Evolutionary conservation across 23 tunicate genomes (phyloP).

Genomic region (Halocynthia aurantium): DNA sequence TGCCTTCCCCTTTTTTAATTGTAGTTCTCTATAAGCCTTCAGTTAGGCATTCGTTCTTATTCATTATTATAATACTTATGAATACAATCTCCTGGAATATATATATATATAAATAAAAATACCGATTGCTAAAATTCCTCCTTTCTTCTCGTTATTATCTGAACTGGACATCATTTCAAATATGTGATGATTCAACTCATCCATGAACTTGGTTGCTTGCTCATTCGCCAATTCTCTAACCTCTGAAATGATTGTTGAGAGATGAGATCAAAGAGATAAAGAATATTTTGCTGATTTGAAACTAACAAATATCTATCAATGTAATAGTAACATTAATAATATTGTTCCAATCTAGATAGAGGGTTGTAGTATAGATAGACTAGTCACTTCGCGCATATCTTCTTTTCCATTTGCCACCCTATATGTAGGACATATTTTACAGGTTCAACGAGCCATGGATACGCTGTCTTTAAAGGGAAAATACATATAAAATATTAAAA

Average conservation of each 20-base stretch:
- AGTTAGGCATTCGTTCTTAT: too few relatives aligned
- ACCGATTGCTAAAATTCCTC: conserved; percentile 85
- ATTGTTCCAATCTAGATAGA: too few relatives aligned
- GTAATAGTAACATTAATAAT: too few relatives aligned
- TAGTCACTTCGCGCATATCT: neutral
- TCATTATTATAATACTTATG: too few relatives aligned
- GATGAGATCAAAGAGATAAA: neutral
- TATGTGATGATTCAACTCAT: conserved; percentile 38
- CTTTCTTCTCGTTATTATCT: conserved; percentile 72
- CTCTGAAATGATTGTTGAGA: conserved; percentile 32
- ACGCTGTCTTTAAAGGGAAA: neutral
- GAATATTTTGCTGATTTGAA: neutral
- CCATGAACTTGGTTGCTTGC: conserved; percentile 45
- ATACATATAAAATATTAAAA: neutral
- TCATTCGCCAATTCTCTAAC: conserved; percentile 61
- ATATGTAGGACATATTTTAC: neutral
- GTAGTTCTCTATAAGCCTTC: too few relatives aligned
- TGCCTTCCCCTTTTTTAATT: too few relatives aligned
- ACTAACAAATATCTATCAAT: too few relatives aligned
- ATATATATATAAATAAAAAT: neutral
- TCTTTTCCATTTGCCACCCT: neutral
- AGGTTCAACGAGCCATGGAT: neutral
- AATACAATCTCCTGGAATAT: too few relatives aligned
- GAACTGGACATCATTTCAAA: conserved; percentile 72
- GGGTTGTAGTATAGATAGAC: too few relatives aligned